phyloP scores from a whole-genome alignment of 2,888 invertebrate genomes.

The Drosophila colorata region DNA sequence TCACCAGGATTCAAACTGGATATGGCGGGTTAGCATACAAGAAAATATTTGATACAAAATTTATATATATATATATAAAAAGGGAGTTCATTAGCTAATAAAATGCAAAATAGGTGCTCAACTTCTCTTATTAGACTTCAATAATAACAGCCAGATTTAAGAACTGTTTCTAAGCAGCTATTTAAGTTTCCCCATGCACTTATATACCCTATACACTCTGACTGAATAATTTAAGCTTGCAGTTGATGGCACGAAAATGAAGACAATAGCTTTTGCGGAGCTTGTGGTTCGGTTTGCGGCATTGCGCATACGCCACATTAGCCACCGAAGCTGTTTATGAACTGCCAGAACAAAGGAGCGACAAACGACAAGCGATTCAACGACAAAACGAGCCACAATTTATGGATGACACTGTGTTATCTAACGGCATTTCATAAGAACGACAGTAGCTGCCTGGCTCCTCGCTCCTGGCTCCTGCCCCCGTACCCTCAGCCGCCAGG shows the following conservation, averaged over 20 bases:
- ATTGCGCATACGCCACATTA: slow-evolving; percentile 65
- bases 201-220: too few relatives aligned
- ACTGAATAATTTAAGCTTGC: too few relatives aligned
- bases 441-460: slow-evolving; percentile 4
- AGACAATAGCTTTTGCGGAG: slow-evolving; percentile 36
- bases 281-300: slow-evolving; percentile 11
- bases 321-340: slow-evolving; percentile 51
- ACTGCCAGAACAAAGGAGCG: slow-evolving; percentile 36
- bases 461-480: slow-evolving; percentile 1
- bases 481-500: neutral
- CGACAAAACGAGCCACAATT: slow-evolving; percentile 55
- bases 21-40: neutral
- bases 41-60: neutral
- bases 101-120: neutral
- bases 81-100: too few relatives aligned
- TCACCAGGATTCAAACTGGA: slow-evolving; percentile 15
- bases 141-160: too few relatives aligned
- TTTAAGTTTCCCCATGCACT: too few relatives aligned
- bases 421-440: slow-evolving; percentile 55
- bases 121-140: neutral
- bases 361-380: slow-evolving; percentile 15
- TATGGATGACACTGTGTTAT: slow-evolving; percentile 65
- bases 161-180: too few relatives aligned
- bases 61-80: too few relatives aligned
- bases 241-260: slow-evolving; percentile 20